Conservation (phyloP, 2,113 vertebrate genomes). For the Mellivora capensis region DNA sequence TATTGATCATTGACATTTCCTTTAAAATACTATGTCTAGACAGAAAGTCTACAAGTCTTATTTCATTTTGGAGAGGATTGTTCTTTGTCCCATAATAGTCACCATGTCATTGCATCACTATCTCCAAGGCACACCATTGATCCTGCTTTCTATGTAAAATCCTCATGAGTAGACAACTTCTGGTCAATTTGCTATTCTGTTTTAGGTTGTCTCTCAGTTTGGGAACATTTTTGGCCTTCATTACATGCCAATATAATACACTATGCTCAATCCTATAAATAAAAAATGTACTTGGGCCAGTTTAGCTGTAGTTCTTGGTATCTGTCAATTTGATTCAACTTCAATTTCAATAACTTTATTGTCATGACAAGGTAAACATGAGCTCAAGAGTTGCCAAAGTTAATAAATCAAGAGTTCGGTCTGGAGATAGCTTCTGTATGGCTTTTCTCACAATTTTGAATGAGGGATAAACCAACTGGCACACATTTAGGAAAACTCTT, state of each 20-base stretch:
- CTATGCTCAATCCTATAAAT: slow-evolving; percentile 53
- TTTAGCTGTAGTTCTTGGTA: slow-evolving; percentile 35
- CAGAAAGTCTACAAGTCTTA: neutral
- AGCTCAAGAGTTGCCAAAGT: slow-evolving; percentile 32
- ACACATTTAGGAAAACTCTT: neutral
- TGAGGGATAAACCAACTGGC: neutral
- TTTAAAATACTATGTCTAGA: neutral
- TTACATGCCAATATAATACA: slow-evolving; percentile 47
- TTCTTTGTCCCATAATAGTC: neutral
- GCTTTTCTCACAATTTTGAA: neutral
- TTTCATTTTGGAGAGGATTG: neutral
- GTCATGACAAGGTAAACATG: slow-evolving; percentile 53
- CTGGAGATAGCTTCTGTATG: neutral
- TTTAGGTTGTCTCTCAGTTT: slow-evolving; percentile 5
- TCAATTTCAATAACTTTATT: slow-evolving; percentile 65
- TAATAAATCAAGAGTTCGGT: slow-evolving; percentile 49
- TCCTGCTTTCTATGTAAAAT: neutral
- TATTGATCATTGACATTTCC: neutral
- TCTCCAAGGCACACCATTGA: neutral
- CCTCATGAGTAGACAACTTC: neutral
- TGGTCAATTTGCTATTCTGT: neutral
- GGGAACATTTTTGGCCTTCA: slow-evolving; percentile 27
- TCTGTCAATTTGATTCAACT: slow-evolving; percentile 67
- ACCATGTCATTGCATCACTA: rapidly evolving
- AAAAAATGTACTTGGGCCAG: slow-evolving; percentile 40